Evolutionary conservation across 2,888 invertebrate genomes (phyloP).

Genomic region (Silvanus unidentatus): DNA sequence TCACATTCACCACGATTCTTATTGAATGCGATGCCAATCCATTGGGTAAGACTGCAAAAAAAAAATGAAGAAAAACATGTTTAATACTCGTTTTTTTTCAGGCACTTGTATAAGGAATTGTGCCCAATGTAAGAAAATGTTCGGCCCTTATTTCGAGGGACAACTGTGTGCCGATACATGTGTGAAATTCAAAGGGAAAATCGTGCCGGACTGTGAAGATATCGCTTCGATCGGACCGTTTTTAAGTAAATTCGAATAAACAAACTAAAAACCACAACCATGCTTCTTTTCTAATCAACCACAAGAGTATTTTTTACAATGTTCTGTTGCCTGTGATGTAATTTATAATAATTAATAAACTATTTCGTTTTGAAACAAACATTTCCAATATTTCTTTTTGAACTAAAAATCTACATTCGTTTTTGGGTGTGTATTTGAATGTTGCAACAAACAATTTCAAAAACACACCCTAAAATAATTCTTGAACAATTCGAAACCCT

Average conservation of each 20-base stretch:
- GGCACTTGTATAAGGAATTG: slow-evolving; percentile 80
- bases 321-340: slow-evolving; percentile 12
- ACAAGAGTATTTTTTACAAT: neutral
- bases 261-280: neutral
- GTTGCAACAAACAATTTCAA: too few species aligned
- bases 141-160: slow-evolving; percentile 80
- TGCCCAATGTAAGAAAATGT: slow-evolving; percentile 85
- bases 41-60: too few species aligned
- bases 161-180: slow-evolving; percentile 81
- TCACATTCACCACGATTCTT: too few species aligned
- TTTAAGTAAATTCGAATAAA: slow-evolving; percentile 54
- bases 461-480: too few species aligned
- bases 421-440: too few species aligned
- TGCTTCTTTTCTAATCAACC: neutral
- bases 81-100: too few species aligned
- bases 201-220: slow-evolving; percentile 81
- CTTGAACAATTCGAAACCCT: too few species aligned
- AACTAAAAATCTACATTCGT: slow-evolving; percentile 16
- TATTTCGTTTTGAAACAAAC: neutral
- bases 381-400: too few species aligned
- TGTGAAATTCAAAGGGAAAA: slow-evolving; percentile 74
- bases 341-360: neutral
- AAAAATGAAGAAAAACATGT: too few species aligned
- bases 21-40: too few species aligned
- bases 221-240: slow-evolving; percentile 74